phyloP scores from a whole-genome alignment of 2,888 invertebrate species.

The Aquatica leii region DNA sequence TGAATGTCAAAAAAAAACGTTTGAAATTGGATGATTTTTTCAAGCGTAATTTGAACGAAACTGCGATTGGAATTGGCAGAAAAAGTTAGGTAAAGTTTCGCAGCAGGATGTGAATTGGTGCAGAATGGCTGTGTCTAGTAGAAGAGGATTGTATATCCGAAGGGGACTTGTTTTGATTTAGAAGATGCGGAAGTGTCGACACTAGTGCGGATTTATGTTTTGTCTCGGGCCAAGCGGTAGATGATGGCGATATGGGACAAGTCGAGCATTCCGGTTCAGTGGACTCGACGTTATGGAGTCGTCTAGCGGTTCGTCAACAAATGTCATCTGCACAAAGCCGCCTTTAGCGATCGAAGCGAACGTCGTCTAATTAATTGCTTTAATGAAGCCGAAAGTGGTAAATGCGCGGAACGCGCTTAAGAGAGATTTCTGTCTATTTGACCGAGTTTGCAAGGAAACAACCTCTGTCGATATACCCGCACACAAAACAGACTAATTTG shows the following conservation, averaged over 20 bases:
- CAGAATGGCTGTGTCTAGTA: constrained; percentile 56
- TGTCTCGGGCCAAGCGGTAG: constrained; percentile 48
- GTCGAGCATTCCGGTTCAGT: constrained; percentile 43
- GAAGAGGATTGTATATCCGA: constrained; percentile 50
- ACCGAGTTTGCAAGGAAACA: constrained; percentile 38
- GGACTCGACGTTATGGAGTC: constrained; percentile 38
- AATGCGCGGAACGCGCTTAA: constrained; percentile 43
- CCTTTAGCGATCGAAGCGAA: constrained; percentile 52
- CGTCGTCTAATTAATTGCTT: constrained; percentile 58
- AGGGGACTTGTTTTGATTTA: constrained; percentile 57
- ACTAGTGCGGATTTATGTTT: constrained; percentile 55
- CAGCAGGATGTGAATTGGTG: constrained; percentile 54
- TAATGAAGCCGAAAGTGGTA: constrained; percentile 55
- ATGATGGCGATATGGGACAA: constrained; percentile 42
- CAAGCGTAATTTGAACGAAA: too few species aligned
- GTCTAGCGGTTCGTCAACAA: constrained; percentile 39
- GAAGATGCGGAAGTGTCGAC: constrained; percentile 55
- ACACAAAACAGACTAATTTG: constrained; percentile 46
- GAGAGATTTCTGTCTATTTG: constrained; percentile 25
- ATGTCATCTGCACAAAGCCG: constrained; percentile 53
- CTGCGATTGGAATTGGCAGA: constrained; percentile 18
- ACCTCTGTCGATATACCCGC: constrained; percentile 28
- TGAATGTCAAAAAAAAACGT: too few species aligned
- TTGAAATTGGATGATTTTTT: too few species aligned
- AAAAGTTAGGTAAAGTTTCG: constrained; percentile 55